Conservation (phyloP, 2,797 vertebrate genomes). For the Channa striata region DNA sequence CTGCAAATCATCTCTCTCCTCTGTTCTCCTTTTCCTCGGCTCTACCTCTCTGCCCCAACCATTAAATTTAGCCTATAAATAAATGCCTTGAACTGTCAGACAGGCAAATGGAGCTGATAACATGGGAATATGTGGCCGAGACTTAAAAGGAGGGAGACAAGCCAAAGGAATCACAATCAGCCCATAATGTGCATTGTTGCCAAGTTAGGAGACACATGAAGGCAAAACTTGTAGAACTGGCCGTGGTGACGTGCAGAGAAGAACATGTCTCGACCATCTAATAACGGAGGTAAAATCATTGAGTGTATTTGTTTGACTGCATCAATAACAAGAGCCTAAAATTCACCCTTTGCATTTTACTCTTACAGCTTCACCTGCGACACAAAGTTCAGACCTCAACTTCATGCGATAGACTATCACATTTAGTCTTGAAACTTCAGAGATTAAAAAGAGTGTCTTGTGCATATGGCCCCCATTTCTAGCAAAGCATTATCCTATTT, state of each 20-base stretch:
- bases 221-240: conserved; percentile 4
- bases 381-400: too few species aligned
- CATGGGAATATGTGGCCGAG: conserved; percentile 33
- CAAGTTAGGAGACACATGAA: conserved; percentile 16
- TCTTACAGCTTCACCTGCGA: neutral
- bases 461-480: too few species aligned
- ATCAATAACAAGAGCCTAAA: neutral
- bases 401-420: too few species aligned
- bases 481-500: too few species aligned
- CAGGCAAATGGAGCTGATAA: conserved; percentile 57
- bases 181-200: conserved; percentile 9
- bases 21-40: conserved; percentile 18
- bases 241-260: neutral
- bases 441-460: too few species aligned
- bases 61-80: conserved; percentile 76
- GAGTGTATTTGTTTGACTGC: conserved; percentile 11
- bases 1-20: conserved; percentile 50
- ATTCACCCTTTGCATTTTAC: neutral
- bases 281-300: neutral
- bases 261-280: neutral
- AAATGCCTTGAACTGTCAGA: conserved; percentile 64
- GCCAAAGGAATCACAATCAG: conserved; percentile 62
- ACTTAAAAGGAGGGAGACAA: conserved; percentile 32
- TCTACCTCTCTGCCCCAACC: conserved; percentile 41
- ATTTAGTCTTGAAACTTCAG: too few species aligned